phyloP scores from a whole-genome alignment of 2,113 vertebrate species.

The Dipodomys spectabilis region DNA sequence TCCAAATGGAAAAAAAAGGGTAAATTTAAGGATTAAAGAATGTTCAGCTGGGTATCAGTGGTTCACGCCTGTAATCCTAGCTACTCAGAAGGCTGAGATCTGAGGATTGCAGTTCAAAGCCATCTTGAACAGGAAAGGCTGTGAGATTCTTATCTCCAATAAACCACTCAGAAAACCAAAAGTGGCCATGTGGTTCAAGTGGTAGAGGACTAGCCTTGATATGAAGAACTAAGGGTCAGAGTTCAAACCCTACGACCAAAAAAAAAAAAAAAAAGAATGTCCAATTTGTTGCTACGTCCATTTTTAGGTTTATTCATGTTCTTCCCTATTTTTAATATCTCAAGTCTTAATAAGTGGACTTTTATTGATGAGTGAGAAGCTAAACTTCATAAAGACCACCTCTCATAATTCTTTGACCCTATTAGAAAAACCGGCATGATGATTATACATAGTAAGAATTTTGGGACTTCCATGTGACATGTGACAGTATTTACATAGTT shows the following conservation, averaged over 20 bases:
- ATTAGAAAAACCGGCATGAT: neutral
- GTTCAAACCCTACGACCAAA: too few relatives aligned
- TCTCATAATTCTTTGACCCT: neutral
- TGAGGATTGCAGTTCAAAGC: too few relatives aligned
- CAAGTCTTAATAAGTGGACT: neutral
- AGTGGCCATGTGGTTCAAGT: too few relatives aligned
- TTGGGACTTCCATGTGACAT: neutral
- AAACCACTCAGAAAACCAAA: too few relatives aligned
- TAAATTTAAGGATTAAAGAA: too few relatives aligned
- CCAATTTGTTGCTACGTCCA: neutral
- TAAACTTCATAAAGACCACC: neutral
- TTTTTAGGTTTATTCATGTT: neutral
- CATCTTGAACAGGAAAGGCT: too few relatives aligned
- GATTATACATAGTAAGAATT: neutral
- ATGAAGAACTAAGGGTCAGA: too few relatives aligned
- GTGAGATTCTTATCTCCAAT: too few relatives aligned
- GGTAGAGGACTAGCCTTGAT: too few relatives aligned
- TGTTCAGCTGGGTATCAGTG: too few relatives aligned
- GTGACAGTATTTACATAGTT: neutral
- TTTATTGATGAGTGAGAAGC: neutral
- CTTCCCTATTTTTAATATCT: neutral
- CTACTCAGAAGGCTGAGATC: too few relatives aligned
- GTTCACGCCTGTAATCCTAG: neutral
- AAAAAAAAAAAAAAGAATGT: neutral
- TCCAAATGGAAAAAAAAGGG: too few relatives aligned